phyloP scores from a whole-genome alignment of 2,888 invertebrate species.

The Dioctria linearis region DNA sequence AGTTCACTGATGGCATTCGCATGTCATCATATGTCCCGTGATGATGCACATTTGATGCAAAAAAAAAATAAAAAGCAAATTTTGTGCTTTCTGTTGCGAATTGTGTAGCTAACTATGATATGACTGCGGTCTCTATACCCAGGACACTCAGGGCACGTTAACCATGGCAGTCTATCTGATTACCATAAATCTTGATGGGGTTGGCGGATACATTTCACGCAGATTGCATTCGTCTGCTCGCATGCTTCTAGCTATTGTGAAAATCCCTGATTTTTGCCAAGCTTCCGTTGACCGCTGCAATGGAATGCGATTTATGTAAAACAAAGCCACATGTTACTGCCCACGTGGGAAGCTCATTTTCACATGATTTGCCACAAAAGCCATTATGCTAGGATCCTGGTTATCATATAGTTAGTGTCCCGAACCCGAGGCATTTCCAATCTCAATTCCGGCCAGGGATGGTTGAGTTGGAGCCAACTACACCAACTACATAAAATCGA shows the following conservation, averaged over 20 bases:
- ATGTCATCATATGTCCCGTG: constrained; percentile 26
- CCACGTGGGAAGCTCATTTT: constrained; percentile 46
- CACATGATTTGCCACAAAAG: constrained; percentile 32
- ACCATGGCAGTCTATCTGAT: constrained; percentile 41
- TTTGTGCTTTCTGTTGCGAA: not conserved
- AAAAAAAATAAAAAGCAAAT: not conserved
- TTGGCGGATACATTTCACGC: constrained; percentile 46
- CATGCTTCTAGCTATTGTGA: constrained; percentile 28
- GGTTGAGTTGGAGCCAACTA: constrained; percentile 17
- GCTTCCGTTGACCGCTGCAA: constrained; percentile 22
- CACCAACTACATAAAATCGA: not conserved
- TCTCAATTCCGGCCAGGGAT: constrained; percentile 29
- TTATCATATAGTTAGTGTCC: not conserved
- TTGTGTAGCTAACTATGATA: not conserved
- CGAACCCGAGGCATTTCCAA: not conserved
- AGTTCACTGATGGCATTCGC: constrained; percentile 19
- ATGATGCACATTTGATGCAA: constrained; percentile 29
- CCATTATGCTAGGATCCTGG: constrained; percentile 19
- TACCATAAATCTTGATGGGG: constrained; percentile 48
- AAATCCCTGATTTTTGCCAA: constrained; percentile 21
- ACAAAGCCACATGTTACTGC: constrained; percentile 38
- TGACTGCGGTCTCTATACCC: not conserved
- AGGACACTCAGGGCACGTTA: constrained; percentile 1
- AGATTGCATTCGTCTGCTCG: constrained; percentile 41
- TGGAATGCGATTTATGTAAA: constrained; percentile 44